Evolutionary conservation across 1,140 invertebrate species (phyloP).

Genomic region (Trichonephila inaurata): DNA sequence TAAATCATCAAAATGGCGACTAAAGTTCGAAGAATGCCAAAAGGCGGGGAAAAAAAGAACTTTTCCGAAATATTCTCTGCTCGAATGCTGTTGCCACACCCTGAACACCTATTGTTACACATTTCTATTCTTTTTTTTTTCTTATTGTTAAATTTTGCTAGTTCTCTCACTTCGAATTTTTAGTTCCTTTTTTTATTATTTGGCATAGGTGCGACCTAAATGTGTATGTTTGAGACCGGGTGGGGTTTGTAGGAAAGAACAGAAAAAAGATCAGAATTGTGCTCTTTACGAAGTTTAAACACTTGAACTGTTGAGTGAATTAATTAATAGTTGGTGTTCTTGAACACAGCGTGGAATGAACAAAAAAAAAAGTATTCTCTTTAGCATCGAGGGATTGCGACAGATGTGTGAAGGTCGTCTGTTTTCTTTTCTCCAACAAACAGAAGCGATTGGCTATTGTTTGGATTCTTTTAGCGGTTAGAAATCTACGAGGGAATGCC

Average conservation of each 20-base stretch:
- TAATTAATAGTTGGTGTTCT: slow-evolving; percentile 52
- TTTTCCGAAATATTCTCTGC: slow-evolving; percentile 1
- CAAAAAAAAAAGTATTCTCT: slow-evolving; percentile 22
- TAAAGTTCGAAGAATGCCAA: not conserved
- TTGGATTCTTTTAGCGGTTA: not conserved
- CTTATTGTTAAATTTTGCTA: not conserved
- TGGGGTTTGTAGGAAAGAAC: slow-evolving; percentile 1
- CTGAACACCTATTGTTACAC: slow-evolving; percentile 40
- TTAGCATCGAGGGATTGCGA: slow-evolving; percentile 13
- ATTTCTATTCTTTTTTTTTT: slow-evolving; percentile 36
- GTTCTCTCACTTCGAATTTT: slow-evolving; percentile 23
- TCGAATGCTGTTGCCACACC: slow-evolving; percentile 58
- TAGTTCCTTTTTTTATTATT: not conserved
- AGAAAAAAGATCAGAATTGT: not conserved
- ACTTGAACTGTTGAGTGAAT: slow-evolving; percentile 47
- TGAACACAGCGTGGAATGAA: slow-evolving; percentile 14
- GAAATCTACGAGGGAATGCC: not conserved
- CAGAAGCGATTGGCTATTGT: slow-evolving; percentile 16
- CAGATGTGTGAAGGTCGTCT: slow-evolving; percentile 28
- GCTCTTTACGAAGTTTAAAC: slow-evolving; percentile 34
- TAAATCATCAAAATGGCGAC: slow-evolving; percentile 43
- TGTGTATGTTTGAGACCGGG: slow-evolving; percentile 33
- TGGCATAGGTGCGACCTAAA: slow-evolving; percentile 57
- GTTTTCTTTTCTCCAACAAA: slow-evolving; percentile 35
- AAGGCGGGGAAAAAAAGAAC: slow-evolving; percentile 7